Base-by-base conservation (phyloP, 2,797 vertebrate species). In the Ctenosaura bakeri region DNA sequence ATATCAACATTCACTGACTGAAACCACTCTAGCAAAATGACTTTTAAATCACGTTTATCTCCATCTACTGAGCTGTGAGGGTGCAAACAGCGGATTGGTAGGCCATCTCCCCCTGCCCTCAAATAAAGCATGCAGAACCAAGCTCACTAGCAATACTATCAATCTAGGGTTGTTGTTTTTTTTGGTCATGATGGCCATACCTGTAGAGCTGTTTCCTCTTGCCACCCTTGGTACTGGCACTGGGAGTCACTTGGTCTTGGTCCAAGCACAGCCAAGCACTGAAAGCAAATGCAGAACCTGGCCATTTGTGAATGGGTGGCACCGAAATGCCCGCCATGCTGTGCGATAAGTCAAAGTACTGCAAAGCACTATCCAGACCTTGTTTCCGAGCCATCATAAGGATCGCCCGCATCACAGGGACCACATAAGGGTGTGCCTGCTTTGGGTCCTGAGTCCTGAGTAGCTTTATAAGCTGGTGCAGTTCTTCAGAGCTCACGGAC, bases 151-250 rank as follows among this genome's bases (percentile, higher is more conserved):
- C 7, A 14, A 76, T 89, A 18, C 18, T 62, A 69, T 12, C 12
- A 46, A 54, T 50, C 74, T 7, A 42, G 35, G 1, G 26, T 20
- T 59, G 32, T 22, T 29, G 29, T 64, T 71, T 4, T 26, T n/a
- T 52, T 35, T 35, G n/a, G 13, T n/a, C n/a, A 62, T 0, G 22
- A 14, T 6, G 52, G 88, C 52, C n/a, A 83, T 97, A 99, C 99
- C 99, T 99, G 96, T 99, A 99, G 13, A 99, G 97, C 91, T 99
- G 99, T 93, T 99, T 99, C 95, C 99, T 98, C 96, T 99, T 99
- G 97, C 98, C 97, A 1, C 97, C 97, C 93, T 98, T 99, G 95
- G 93, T 95, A 6, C 88, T 29, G 4, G 94, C 95, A 66, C 95
- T 94, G 2, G 96, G 96, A 2, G 97, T 97, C 94, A 98, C 96